phyloP scores from a whole-genome alignment of 2,888 invertebrate genomes.

The Drosophila austrosaltans region DNA sequence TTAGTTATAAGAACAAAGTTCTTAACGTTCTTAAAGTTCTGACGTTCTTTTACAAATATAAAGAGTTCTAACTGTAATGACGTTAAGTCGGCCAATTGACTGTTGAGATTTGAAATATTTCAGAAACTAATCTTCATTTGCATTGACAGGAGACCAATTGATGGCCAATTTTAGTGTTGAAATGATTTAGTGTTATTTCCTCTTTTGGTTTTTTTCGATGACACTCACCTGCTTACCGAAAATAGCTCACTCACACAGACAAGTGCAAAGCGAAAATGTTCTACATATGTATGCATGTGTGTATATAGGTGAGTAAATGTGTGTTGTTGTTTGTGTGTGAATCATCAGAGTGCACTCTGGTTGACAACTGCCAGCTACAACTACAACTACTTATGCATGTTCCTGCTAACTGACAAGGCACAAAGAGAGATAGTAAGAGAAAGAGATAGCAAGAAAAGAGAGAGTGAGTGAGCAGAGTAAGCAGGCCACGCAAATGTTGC shows the following conservation, averaged over 20 bases:
- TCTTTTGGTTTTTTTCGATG: background rate
- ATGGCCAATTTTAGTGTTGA: background rate
- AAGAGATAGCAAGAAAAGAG: background rate
- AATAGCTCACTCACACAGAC: slow-evolving; percentile 1
- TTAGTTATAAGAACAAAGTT: too few relatives aligned
- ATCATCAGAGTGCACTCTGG: slow-evolving; percentile 69
- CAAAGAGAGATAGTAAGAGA: slow-evolving; percentile 18
- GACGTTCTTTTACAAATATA: too few relatives aligned
- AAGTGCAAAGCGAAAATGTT: background rate
- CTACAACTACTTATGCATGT: slow-evolving; percentile 68
- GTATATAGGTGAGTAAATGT: background rate
- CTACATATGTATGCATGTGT: slow-evolving; percentile 1
- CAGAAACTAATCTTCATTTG: background rate
- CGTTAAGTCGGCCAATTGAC: too few relatives aligned
- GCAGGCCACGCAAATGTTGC: slow-evolving; percentile 47
- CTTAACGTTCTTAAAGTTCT: too few relatives aligned
- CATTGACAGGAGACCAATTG: background rate
- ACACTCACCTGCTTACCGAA: slow-evolving; percentile 7
- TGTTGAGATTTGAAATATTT: too few relatives aligned
- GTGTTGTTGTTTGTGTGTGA: slow-evolving; percentile 26
- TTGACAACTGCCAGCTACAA: slow-evolving; percentile 70
- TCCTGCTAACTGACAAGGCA: slow-evolving; percentile 68
- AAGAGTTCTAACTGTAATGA: too few relatives aligned
- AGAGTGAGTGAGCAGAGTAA: background rate
- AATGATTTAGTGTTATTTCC: slow-evolving; percentile 1